Conservation (phyloP, 2,888 invertebrate species). For the Brenthis daphne region DNA sequence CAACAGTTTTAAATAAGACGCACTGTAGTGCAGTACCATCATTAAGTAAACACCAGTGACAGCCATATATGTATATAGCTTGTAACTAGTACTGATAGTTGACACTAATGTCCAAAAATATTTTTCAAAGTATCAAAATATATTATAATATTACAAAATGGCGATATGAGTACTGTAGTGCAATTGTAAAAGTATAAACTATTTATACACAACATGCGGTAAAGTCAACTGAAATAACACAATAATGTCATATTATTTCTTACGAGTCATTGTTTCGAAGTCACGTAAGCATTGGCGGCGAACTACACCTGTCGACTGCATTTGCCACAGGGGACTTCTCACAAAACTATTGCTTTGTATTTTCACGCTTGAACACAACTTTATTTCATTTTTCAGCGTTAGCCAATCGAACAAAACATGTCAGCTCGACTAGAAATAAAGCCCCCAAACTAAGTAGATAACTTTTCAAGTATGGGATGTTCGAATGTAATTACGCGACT, state of each 20-base stretch:
- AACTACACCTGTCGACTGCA: slow-evolving; percentile 64
- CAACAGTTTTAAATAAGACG: no score
- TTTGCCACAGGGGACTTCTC: slow-evolving; percentile 59
- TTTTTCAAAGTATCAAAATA: no score
- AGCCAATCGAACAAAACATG: slow-evolving; percentile 53
- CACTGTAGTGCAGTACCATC: no score
- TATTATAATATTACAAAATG: no score
- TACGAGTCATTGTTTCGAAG: slow-evolving; percentile 58
- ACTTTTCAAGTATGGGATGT: slow-evolving; percentile 33
- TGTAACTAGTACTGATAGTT: no score
- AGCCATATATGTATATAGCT: no score
- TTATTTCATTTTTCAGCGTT: slow-evolving; percentile 58
- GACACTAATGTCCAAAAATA: no score
- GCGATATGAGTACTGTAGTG: no score
- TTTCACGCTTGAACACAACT: slow-evolving; percentile 51
- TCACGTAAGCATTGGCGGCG: slow-evolving; percentile 60
- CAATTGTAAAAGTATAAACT: slow-evolving; percentile 12
- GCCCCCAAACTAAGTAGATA: slow-evolving; percentile 34
- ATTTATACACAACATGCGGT: slow-evolving; percentile 26
- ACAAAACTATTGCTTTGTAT: slow-evolving; percentile 67
- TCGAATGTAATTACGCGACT: slow-evolving; percentile 33
- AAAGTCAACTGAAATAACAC: slow-evolving; percentile 33
- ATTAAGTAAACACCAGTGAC: no score
- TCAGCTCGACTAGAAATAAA: slow-evolving; percentile 38
- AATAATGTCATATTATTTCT: slow-evolving; percentile 40